Percentiles rank a stretch among this genome's conserved stretches.
Conservation (phyloP, 2,888 invertebrate genomes). For the Rhagophthalmus giganteus region DNA sequence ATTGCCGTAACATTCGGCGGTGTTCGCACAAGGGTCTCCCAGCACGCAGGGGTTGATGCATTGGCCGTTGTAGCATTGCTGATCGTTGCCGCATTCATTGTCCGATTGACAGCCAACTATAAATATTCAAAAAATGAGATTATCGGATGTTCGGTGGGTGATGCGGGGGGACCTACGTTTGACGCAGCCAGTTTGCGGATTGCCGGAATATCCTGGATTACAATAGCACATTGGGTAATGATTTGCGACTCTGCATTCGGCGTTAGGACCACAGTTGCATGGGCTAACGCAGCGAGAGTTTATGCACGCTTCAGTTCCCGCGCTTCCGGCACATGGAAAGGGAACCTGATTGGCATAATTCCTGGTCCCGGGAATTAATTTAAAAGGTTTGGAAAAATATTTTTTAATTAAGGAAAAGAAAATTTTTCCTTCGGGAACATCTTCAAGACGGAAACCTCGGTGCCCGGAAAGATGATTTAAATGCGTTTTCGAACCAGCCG, state of each 20-base stretch:
- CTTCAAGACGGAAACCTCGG: no score
- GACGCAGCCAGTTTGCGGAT: constrained; percentile 78
- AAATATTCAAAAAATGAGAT: no score
- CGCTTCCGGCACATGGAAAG: no score
- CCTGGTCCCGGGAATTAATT: no score
- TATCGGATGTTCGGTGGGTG: no score
- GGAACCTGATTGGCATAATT: no score
- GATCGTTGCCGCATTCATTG: constrained; percentile 76
- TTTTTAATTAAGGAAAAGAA: no score
- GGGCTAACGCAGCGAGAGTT: constrained; percentile 80
- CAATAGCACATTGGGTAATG: constrained; percentile 88
- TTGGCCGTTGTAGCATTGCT: constrained; percentile 80
- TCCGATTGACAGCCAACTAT: constrained; percentile 82
- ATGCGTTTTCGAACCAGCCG: no score
- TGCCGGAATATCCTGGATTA: constrained; percentile 79
- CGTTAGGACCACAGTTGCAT: constrained; percentile 81
- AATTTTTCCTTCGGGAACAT: no score
- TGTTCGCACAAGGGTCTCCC: constrained; percentile 79
- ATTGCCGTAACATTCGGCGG: constrained; percentile 81
- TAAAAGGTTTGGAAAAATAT: no score
- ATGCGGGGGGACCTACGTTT: constrained; percentile 72
- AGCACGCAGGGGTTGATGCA: constrained; percentile 81
- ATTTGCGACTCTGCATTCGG: constrained; percentile 78
- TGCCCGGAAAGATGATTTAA: no score
- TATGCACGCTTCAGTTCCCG: constrained; percentile 79